Conservation (phyloP, 1,140 invertebrate genomes). For the Aphaenogaster ashmeadi region DNA sequence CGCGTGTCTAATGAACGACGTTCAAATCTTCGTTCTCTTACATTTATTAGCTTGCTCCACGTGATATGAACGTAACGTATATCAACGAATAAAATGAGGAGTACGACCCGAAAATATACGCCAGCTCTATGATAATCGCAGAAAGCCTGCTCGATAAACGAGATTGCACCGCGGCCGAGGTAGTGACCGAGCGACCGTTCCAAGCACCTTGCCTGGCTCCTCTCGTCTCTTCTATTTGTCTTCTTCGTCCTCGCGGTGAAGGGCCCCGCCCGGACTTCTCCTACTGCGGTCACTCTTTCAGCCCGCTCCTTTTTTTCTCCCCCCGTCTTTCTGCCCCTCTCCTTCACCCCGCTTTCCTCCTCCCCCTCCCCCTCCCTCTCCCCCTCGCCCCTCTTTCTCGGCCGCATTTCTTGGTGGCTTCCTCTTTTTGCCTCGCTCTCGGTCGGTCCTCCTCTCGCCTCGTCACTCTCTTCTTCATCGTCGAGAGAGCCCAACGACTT, state of each 20-base stretch:
- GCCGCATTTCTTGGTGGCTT: slow-evolving; percentile 68
- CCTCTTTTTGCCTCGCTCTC: slow-evolving; percentile 69
- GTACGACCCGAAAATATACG: slow-evolving; percentile 15
- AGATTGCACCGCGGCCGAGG: slow-evolving; percentile 30
- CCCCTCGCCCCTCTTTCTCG: slow-evolving; percentile 41
- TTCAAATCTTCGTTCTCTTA: slow-evolving; percentile 1
- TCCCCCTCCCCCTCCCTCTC: neutral
- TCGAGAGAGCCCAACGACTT: slow-evolving; percentile 67
- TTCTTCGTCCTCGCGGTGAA: slow-evolving; percentile 64
- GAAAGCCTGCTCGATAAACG: slow-evolving; percentile 39
- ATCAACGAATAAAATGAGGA: neutral
- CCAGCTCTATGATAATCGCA: slow-evolving; percentile 31
- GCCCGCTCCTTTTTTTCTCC: slow-evolving; percentile 37
- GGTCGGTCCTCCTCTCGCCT: slow-evolving; percentile 69
- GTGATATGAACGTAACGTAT: neutral
- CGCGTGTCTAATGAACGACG: slow-evolving; percentile 20
- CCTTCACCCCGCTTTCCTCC: neutral
- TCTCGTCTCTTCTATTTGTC: slow-evolving; percentile 66
- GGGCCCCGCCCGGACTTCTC: slow-evolving; percentile 66
- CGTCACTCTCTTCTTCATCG: slow-evolving; percentile 72
- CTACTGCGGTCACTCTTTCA: slow-evolving; percentile 67
- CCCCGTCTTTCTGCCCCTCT: slow-evolving; percentile 21
- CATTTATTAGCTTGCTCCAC: neutral
- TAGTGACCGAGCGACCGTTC: slow-evolving; percentile 47
- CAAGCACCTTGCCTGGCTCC: slow-evolving; percentile 60